phyloP scores from a whole-genome alignment of 2,888 invertebrate genomes.

The Alviniconcha strummeri region DNA sequence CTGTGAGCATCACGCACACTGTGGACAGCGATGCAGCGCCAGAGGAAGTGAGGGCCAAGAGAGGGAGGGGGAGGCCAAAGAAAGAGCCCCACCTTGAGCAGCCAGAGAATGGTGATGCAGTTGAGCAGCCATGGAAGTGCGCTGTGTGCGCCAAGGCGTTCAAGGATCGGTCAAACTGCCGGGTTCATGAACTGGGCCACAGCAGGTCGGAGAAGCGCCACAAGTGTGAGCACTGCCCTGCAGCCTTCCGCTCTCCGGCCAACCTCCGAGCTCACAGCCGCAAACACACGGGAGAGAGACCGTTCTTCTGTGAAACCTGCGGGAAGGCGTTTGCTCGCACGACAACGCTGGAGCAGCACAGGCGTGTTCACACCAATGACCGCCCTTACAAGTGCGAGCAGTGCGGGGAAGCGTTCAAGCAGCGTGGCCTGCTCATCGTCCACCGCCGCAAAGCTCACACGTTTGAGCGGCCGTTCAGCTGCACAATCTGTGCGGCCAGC shows the following conservation, averaged over 20 bases:
- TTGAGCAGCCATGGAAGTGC: background rate
- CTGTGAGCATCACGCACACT: background rate
- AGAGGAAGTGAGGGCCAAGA: background rate
- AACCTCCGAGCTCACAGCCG: slow-evolving; percentile 15
- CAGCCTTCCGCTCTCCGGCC: background rate
- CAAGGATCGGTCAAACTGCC: background rate
- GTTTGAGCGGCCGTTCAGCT: slow-evolving; percentile 16
- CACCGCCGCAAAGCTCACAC: slow-evolving; percentile 20
- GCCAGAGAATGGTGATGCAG: background rate
- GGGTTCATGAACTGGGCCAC: background rate
- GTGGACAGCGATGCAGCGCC: background rate
- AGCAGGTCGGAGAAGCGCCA: background rate
- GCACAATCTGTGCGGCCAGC: slow-evolving; percentile 10
- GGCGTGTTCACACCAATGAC: slow-evolving; percentile 24
- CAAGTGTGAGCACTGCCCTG: slow-evolving; percentile 25
- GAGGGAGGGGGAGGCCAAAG: background rate
- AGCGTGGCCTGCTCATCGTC: slow-evolving; percentile 19
- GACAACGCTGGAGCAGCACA: slow-evolving; percentile 16
- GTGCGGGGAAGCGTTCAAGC: slow-evolving; percentile 15
- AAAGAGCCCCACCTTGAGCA: background rate
- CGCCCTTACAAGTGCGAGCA: slow-evolving; percentile 21
- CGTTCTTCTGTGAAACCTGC: slow-evolving; percentile 11
- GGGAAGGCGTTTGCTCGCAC: slow-evolving; percentile 26
- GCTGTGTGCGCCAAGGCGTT: background rate
- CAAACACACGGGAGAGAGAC: slow-evolving; percentile 27